Evolutionary conservation across 2,888 invertebrate species (phyloP), one percentile per base, ranked within the genome.

Genomic region (Thymelicus lineola): DNA sequence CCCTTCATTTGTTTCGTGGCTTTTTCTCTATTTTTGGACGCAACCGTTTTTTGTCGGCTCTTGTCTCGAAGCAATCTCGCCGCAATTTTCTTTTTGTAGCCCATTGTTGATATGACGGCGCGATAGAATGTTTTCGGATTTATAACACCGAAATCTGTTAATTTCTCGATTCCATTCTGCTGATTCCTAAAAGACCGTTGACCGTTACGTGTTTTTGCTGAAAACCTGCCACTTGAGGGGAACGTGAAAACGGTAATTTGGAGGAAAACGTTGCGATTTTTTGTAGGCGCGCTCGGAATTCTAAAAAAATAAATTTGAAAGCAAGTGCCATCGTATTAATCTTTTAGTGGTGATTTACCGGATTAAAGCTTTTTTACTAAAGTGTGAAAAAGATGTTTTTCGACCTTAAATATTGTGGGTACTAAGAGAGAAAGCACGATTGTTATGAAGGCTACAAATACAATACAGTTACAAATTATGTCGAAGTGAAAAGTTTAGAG

Each of bases 1-100:
- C 58, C 83, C 62, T 79, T 79, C 72, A 77, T 77, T 74, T 74
- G 77, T 78, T 79, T 76, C 76, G 76, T 73, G 74, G 68, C 82
- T 82, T 79, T 81, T 79, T 81, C 79, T 75, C 73, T 69, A 76
- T 81, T 82, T 84, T 83, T 77, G 78, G 75, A 71, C 78, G 80
- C 78, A 75, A 75, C 74, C 75, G 86, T 86, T 88, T 90, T 88
- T 88, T 84, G 86, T 84, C 86, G 28, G 76, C 83, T 78, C 80
- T 80, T 78, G 81, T 82, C 83, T 86, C 79, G 77, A 76, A 58
- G 63, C 48, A 58, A 69, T 63, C 73, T 77, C 85, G 84, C 48
- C 48, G 58, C 58, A 48, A 58, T 63, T 69, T 59, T 59, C 63
- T 82, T 83, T 85, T 82, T 80, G 77, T 83, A 73, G 77, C 75